phyloP scores from a whole-genome alignment of 1,140 invertebrate genomes.

The Periplaneta americana region DNA sequence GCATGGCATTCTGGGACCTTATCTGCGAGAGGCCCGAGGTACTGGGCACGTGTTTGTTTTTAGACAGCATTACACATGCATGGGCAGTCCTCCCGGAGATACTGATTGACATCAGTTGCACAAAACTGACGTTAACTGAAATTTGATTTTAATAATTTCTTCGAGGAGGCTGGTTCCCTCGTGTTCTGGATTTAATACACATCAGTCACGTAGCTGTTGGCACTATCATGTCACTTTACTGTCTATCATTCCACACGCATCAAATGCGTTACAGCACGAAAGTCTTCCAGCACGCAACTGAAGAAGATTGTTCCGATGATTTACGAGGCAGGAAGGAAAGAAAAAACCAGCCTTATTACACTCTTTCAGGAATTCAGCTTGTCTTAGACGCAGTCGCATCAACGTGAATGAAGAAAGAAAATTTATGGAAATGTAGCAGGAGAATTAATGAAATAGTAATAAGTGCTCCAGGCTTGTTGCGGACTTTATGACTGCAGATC shows the following conservation, averaged over 20 bases:
- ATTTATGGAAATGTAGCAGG: no score
- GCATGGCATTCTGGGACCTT: neutral
- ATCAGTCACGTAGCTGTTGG: neutral
- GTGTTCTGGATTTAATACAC: neutral
- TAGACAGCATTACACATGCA: neutral
- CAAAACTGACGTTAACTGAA: neutral
- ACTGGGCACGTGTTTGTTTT: neutral
- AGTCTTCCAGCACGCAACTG: no score
- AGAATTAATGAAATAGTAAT: no score
- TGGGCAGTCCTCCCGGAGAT: neutral
- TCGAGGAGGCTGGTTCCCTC: neutral
- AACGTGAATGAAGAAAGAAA: no score
- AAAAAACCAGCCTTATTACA: no score
- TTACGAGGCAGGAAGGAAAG: no score
- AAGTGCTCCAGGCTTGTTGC: no score
- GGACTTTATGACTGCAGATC: no score
- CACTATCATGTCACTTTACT: neutral
- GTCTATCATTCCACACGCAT: neutral
- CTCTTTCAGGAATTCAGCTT: no score
- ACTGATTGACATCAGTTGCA: neutral
- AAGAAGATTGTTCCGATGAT: no score
- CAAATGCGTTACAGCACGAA: no score
- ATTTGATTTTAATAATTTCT: neutral
- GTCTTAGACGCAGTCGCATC: no score
- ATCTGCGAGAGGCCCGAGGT: neutral